These are phyloP conservation scores for Lordiphosa stackelbergi DNA, from an alignment of 1,140 invertebrate genomes.

Conservation along the genomic window DNA sequence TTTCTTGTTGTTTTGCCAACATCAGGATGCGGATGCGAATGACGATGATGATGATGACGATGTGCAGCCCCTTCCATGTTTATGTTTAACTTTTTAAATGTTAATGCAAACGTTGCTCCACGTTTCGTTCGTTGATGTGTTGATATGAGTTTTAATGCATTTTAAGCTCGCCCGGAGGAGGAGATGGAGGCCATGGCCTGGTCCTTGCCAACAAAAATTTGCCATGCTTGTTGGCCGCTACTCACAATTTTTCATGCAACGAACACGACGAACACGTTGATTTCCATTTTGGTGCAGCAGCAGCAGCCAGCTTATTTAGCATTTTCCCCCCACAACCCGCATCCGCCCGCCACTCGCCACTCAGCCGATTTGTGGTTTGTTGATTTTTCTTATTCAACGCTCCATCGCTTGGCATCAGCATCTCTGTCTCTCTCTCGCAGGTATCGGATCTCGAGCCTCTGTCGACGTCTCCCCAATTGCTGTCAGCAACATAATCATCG, in stretches of 20 bases:
- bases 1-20: no score
- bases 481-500: conserved; percentile 50
- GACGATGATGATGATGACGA: conserved; percentile 4
- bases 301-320: conserved; percentile 45
- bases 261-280: conserved; percentile 16
- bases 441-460: conserved; percentile 3
- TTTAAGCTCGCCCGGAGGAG: conserved; percentile 35
- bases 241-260: conserved; percentile 49
- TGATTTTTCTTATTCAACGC: conserved; percentile 60
- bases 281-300: conserved; percentile 44
- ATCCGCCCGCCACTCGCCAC: conserved; percentile 15
- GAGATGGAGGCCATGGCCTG: neutral
- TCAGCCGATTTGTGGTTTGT: conserved; percentile 54
- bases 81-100: conserved; percentile 63
- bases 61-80: conserved; percentile 45
- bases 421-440: neutral
- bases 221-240: conserved; percentile 42
- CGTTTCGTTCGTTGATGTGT: conserved; percentile 14
- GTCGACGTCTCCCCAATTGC: neutral
- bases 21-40: neutral
- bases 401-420: conserved; percentile 34
- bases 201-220: conserved; percentile 46
- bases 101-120: conserved; percentile 37
- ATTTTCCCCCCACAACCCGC: conserved; percentile 25
- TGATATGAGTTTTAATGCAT: conserved; percentile 48